phyloP scores from a whole-genome alignment of 2,113 vertebrate genomes.

The Solenodon paradoxus region DNA sequence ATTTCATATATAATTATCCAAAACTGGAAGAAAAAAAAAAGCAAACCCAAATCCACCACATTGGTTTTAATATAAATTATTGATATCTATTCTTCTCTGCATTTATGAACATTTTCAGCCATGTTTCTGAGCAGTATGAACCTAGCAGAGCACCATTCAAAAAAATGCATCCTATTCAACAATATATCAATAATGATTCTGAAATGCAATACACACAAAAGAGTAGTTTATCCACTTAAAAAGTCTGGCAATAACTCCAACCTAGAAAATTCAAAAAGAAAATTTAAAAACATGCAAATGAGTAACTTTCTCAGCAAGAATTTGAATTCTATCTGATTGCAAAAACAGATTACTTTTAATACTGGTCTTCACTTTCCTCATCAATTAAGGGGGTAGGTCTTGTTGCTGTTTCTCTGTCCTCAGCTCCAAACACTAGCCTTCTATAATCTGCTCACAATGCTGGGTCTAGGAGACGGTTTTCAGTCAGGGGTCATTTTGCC shows the following conservation, averaged over 20 bases:
- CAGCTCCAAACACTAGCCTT: background rate
- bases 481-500: background rate
- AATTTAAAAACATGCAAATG: background rate
- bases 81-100: background rate
- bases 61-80: background rate
- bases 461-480: background rate
- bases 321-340: background rate
- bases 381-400: background rate
- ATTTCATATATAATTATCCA: background rate
- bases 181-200: background rate
- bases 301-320: background rate
- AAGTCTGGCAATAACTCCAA: background rate
- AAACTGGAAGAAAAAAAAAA: background rate
- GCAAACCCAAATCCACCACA: too few relatives aligned
- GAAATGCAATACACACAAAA: constrained; percentile 2
- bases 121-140: background rate
- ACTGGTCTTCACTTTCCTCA: background rate
- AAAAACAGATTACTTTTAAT: background rate
- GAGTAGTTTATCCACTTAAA: background rate
- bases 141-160: background rate
- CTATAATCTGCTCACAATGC: background rate
- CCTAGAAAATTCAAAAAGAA: background rate
- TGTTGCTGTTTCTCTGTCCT: too few relatives aligned
- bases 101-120: background rate
- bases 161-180: background rate